Evolutionary conservation across 1,140 invertebrate genomes (phyloP), one percentile per base, ranked within the genome.

Genomic region (Drosophila suzukii): DNA sequence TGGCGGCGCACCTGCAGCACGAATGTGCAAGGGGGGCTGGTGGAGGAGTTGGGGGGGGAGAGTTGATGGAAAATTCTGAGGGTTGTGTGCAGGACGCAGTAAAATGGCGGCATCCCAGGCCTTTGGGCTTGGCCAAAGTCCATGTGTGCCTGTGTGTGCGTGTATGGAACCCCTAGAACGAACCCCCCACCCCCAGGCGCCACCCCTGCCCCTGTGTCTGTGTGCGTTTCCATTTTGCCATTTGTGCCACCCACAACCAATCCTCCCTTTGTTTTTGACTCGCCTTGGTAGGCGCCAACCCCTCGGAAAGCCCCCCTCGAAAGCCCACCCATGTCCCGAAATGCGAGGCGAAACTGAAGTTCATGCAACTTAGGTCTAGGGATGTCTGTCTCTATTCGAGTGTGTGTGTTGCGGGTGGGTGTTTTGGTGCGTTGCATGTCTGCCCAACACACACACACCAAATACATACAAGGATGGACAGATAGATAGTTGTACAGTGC

Each of bases 61-160:
- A 5, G 8, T 1, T 20, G 44, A 12, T 47, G 46, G 46, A 47
- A 47, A 36, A 36, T 36, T 51, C 13, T n/a, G 20, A 61, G 67
- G 74, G 81, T 62, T 43, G 38, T 49, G 63, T 88, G 76, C 74
- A 67, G 75, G 59, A 62, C 82, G 82, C 82, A 86, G 71, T 88
- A 86, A 86, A 86, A 86, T 86, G 82, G 82, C 82, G 82, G 78
- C 83, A 66, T 53, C 71, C 78, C 79, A 75, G 70, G 59, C 78
- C 79, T 75, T 71, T 75, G 73, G 73, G 73, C 73, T 70, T 62
- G 79, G 62, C 81, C 77, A 66, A 34, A 56, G 55, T 59, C 53
- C 55, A 56, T 66, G 46, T 62, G 51, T 73, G 55, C 32, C 47
- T 46, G 51, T 61, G 34, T 39, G 67, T 86, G 83, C 78, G 83